Evolutionary conservation across 2,888 invertebrate genomes (phyloP), one percentile per base, ranked within the genome.

Genomic region (Hydropsyche betteni): DNA sequence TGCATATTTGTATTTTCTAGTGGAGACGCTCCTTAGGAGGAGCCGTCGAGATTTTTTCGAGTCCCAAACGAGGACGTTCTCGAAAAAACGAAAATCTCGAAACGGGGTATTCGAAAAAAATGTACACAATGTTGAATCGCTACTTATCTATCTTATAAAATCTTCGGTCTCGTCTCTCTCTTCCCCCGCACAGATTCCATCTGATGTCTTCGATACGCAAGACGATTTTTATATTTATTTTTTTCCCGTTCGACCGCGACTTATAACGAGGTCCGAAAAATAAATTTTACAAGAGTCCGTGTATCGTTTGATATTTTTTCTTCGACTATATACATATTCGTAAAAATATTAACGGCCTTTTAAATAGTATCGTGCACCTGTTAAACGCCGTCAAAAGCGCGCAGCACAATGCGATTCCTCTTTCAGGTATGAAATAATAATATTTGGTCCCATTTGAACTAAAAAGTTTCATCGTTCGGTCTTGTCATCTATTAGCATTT

Each of bases 131-230:
- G 74, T 76, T 75, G 68, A 76, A 78, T 78, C 76, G 76, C 76
- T 78, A 78, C 78, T 78, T 78, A 76, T 78, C 78, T 75, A 75
- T 75, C 76, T 78, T 78, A 72, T 78, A 68, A 76, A 76, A 78
- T 78, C 78, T 78, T 64, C 64, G 64, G 34, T 34, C 64, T 24
- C 12, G 64, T 64, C 64, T 64, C 64, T 34, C 64, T 34, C 64
- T 34, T 64, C 64, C 64, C 64, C 64, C 64, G 64, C 64, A 64
- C 64, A 64, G 64, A 64, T 64, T 64, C 64, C 64, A 64, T 64
- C 36, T 36, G 64, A 64, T 64, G 36, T 64, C 64, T 64, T 64
- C 64, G 61, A 61, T 53, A 61, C 33, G 34, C 33, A n/a, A 14
- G 6, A 14, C 16, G 55, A 14, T 55, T 55, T 44, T 55, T 36